Percentiles rank a stretch among this genome's conserved stretches.
These are phyloP conservation scores for Ammospiza maritima DNA, from an alignment of 2,797 vertebrate genomes.

Conservation along the genomic window DNA sequence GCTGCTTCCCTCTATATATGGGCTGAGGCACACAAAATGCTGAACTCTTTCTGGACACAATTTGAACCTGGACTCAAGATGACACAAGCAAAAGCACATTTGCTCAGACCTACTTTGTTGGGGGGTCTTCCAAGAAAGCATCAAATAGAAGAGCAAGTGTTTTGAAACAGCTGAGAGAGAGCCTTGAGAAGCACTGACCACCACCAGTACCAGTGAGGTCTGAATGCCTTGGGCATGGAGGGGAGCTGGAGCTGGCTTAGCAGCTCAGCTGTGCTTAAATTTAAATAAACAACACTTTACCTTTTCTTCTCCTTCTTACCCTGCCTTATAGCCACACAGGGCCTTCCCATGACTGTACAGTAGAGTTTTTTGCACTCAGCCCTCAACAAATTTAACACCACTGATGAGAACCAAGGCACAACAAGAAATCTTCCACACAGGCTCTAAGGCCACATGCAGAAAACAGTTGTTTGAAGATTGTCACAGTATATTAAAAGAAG, in stretches of 20 bases:
- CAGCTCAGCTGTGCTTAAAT: background rate
- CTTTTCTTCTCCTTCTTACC: background rate
- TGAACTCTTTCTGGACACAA: background rate
- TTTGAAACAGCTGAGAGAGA: background rate
- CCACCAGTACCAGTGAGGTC: background rate
- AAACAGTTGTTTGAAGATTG: background rate
- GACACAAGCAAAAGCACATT: background rate
- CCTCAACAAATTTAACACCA: background rate
- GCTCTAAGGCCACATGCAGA: background rate
- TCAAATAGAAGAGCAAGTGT: background rate
- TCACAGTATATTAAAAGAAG: background rate
- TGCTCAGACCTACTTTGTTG: background rate
- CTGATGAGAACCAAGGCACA: background rate
- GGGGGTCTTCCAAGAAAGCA: background rate
- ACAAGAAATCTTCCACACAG: background rate
- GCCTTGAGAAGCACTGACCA: background rate
- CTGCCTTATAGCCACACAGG: background rate
- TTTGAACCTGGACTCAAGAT: background rate
- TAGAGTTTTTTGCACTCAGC: background rate
- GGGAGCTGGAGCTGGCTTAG: background rate
- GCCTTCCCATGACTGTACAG: background rate
- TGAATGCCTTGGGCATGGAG: background rate
- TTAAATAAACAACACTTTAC: background rate
- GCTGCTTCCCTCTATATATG: background rate
- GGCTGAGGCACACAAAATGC: background rate